These are phyloP conservation scores for Agrochola circellaris DNA, from an alignment of 2,888 invertebrate species.

Conservation along the genomic window DNA sequence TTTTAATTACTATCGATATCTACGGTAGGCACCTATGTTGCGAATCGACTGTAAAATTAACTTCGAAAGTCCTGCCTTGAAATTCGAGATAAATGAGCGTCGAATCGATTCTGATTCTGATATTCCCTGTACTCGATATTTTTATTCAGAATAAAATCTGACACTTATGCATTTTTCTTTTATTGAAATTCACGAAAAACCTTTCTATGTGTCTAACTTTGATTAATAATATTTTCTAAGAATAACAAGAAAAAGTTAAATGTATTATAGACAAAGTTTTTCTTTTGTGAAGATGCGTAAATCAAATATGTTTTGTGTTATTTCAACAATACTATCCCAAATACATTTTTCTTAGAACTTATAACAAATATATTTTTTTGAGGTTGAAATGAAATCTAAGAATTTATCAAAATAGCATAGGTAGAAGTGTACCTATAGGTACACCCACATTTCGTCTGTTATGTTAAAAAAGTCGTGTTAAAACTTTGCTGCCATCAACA, in stretches of 20 bases:
- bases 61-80: background rate
- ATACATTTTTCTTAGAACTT: conserved; percentile 59
- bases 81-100: background rate
- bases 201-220: conserved; percentile 29
- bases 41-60: background rate
- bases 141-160: background rate
- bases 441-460: no score
- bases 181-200: conserved; percentile 19
- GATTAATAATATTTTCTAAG: conserved; percentile 40
- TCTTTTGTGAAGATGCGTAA: conserved; percentile 47
- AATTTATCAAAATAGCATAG: conserved; percentile 22
- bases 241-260: conserved; percentile 39
- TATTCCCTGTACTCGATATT: background rate
- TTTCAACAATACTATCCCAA: conserved; percentile 48
- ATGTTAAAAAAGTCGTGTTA: no score
- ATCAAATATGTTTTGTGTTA: conserved; percentile 47
- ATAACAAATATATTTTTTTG: conserved; percentile 50
- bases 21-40: background rate
- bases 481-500: no score
- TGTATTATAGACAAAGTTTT: conserved; percentile 31
- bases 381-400: conserved; percentile 18
- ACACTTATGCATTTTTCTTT: background rate
- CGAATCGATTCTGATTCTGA: conserved; percentile 9
- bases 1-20: background rate
- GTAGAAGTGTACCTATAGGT: no score